Evolutionary conservation across 2,888 invertebrate genomes (phyloP).

Genomic region (Pimpla rufipes): DNA sequence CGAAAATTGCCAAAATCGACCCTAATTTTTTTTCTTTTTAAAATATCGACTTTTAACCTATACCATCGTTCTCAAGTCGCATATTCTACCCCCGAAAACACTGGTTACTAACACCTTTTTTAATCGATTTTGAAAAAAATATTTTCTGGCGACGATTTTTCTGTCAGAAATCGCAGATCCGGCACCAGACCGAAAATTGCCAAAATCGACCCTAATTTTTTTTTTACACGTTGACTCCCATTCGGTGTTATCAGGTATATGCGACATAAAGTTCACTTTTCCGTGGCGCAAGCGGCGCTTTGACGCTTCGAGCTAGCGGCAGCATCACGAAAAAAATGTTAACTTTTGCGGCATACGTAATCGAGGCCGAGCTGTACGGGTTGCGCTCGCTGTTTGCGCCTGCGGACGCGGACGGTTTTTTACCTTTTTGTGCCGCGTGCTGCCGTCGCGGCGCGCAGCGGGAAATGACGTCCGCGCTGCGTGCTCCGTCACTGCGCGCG

Average conservation of each 20-base stretch:
- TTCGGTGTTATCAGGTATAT: too few species aligned
- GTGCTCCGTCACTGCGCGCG: neutral
- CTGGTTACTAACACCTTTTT: too few species aligned
- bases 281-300: neutral
- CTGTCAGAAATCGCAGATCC: too few species aligned
- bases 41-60: too few species aligned
- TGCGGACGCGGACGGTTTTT: conserved; percentile 33
- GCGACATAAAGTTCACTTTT: neutral
- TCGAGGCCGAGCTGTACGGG: conserved; percentile 53
- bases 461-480: conserved; percentile 58
- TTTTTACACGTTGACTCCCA: neutral
- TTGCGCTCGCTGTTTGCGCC: neutral
- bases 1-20: too few species aligned
- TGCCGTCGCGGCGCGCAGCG: neutral
- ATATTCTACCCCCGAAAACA: too few species aligned
- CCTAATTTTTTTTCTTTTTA: too few species aligned
- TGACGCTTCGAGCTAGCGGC: neutral
- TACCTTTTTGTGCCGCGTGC: conserved; percentile 1
- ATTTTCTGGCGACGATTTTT: too few species aligned
- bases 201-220: too few species aligned
- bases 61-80: too few species aligned
- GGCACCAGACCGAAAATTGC: too few species aligned
- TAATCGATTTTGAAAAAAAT: too few species aligned
- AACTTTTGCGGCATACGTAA: conserved; percentile 61
- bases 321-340: conserved; percentile 34